Base-by-base conservation (phyloP, 2,888 invertebrate genomes). In the Galeopsomyia nigrocyanea region DNA sequence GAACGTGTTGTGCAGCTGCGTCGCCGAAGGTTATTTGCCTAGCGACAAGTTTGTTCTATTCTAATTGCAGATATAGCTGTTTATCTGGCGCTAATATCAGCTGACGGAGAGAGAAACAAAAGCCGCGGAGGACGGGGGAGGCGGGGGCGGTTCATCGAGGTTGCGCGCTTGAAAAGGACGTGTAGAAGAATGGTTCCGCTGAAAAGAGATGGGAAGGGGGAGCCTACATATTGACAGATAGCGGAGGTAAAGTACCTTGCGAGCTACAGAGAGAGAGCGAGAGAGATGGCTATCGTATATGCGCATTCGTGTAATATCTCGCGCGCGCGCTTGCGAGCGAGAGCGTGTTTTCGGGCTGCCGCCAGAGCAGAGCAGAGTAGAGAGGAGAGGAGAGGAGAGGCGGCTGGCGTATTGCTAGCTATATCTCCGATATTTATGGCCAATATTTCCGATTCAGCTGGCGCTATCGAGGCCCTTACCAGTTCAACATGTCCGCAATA, bases 361-460 rank as follows among this genome's bases (percentile, higher is more conserved):
- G 14, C 39, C 46, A 26, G 50, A 46, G 17, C 17, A 56, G 56
- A 49, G 71, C 66, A 60, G 57, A 55, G 67, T 71, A 72, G 71
- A 62, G 70, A 68, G 70, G 56, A 39, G 49, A 65, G 61, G 51
- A 39, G 31, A 31, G 39, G 39, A 3, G 7, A 10, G 13, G 56
- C 69, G 69, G 63, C 77, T 77, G 79, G 77, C 70, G 53, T 64
- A 64, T 64, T 64, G 79, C 68, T 61, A 79, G 80, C 79, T 71
- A 58, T 85, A 85, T 85, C 84, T 84, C 82, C 82, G 81, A 86
- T 86, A 86, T 86, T 86, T 86, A 86, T 86, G 85, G 84, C 82
- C 86, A 84, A 86, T 86, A 86, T 86, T 86, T 86, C 85, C 86
- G 84, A 83, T 85, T 83, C 85, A 83, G 83, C 83, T 82, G 84